Evolutionary conservation across 2,113 vertebrate genomes (phyloP).

Genomic region (Macrotus californicus): DNA sequence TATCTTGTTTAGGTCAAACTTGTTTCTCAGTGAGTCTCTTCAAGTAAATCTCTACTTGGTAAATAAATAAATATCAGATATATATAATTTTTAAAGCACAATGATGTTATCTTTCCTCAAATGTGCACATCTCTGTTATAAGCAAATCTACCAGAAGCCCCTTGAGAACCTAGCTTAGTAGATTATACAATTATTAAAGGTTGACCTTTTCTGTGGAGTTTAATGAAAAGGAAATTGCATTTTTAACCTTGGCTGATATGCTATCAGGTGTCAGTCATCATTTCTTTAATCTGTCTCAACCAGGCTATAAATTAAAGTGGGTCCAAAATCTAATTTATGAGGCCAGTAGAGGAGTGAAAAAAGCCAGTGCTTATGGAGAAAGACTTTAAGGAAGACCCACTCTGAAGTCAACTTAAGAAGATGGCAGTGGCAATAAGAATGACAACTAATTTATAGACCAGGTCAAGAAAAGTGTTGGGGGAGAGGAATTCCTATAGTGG

Average conservation of each 20-base stretch:
- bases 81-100: not conserved
- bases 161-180: constrained; percentile 56
- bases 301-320: constrained; percentile 62
- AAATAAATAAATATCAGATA: not conserved
- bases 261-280: constrained; percentile 61
- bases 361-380: not conserved
- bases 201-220: constrained; percentile 60
- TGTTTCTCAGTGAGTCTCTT: constrained; percentile 1
- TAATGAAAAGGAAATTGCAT: constrained; percentile 74
- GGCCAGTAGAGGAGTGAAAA: not conserved
- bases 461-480: not conserved
- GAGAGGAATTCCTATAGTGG: not conserved
- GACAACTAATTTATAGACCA: not conserved
- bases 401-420: not conserved
- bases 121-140: not conserved
- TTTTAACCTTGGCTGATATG: constrained; percentile 73
- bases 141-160: not conserved
- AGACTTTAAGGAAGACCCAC: not conserved
- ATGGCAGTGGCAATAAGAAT: not conserved
- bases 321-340: constrained; percentile 60
- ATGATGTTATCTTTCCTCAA: constrained; percentile 6
- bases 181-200: constrained; percentile 68
- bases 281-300: constrained; percentile 48
- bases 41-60: not conserved
- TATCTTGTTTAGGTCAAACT: constrained; percentile 2